Evolutionary conservation across 2,888 invertebrate species (phyloP).

Genomic region (Yponomeuta plumbellus): DNA sequence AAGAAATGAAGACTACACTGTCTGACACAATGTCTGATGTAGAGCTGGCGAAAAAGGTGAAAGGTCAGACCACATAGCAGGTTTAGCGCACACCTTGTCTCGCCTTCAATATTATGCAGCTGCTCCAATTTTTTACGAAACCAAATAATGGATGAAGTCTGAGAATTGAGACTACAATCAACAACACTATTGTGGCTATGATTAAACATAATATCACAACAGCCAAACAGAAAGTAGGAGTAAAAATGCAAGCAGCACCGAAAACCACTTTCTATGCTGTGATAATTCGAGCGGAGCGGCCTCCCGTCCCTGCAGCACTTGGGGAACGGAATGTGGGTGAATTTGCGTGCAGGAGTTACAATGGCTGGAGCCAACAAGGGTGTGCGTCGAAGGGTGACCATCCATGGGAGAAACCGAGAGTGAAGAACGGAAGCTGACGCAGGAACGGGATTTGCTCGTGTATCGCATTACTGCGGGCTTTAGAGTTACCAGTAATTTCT

Average conservation of each 20-base stretch:
- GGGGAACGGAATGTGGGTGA: background rate
- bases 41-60: background rate
- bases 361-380: conserved; percentile 28
- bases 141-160: background rate
- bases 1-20: background rate
- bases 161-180: background rate
- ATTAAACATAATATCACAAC: background rate
- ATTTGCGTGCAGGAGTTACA: background rate
- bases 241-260: background rate
- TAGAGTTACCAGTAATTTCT: background rate
- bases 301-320: background rate
- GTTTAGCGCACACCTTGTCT: background rate
- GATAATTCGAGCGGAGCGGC: conserved; percentile 10
- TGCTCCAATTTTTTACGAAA: background rate
- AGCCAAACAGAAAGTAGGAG: conserved; percentile 1
- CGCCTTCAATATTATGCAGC: background rate
- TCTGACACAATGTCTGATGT: background rate
- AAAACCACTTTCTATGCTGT: conserved; percentile 16
- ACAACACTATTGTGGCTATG: background rate
- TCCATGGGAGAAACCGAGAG: conserved; percentile 63
- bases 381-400: conserved; percentile 56
- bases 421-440: conserved; percentile 23
- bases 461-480: background rate
- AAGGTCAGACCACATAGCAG: background rate
- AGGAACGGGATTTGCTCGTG: background rate